phyloP scores from a whole-genome alignment of 2,888 invertebrate species.

The Schizaphis graminum region DNA sequence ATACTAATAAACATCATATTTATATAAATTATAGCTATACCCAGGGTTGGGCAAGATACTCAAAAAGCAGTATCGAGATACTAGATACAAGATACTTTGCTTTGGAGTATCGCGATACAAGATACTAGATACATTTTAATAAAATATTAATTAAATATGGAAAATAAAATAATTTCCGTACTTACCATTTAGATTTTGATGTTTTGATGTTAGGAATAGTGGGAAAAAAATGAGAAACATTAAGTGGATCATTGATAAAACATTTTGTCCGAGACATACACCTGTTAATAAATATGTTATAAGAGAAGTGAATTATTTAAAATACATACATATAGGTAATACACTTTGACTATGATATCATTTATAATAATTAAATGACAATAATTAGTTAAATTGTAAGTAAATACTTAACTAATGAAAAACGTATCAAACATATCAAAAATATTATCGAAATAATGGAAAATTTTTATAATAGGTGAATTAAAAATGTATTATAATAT shows the following conservation, averaged over 20 bases:
- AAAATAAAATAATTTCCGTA: too few species aligned
- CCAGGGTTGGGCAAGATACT: too few species aligned
- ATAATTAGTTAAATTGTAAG: neutral
- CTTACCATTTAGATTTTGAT: neutral
- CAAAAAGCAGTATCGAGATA: too few species aligned
- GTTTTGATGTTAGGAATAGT: neutral
- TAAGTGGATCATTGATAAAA: constrained; percentile 10
- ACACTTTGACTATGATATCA: neutral
- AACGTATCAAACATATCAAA: neutral
- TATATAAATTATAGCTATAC: neutral
- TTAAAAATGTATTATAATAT: neutral
- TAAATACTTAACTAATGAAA: neutral
- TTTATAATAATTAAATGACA: neutral
- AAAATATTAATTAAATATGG: too few species aligned
- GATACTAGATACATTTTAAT: too few species aligned
- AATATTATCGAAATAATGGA: neutral
- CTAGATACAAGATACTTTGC: too few species aligned
- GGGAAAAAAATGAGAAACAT: constrained; percentile 6
- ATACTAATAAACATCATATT: too few species aligned
- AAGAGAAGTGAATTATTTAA: neutral
- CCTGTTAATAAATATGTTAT: neutral
- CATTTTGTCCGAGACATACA: neutral
- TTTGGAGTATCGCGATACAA: too few species aligned
- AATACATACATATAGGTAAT: neutral
- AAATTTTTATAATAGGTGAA: neutral